Conservation (phyloP, 2,888 invertebrate genomes). For the Ditula angustiorana region DNA sequence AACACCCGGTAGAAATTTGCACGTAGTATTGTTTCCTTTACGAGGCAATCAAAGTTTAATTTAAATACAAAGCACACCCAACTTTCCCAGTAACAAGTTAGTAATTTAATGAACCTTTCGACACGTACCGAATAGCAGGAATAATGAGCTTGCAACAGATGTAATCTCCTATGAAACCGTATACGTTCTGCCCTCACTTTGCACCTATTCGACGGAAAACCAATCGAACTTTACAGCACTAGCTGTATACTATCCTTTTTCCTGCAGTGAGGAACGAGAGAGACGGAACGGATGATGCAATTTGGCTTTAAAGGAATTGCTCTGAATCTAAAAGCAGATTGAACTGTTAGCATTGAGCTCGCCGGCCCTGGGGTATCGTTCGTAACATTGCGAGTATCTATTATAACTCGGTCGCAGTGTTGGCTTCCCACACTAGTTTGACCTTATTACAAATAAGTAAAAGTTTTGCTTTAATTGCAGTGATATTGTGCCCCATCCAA, state of each 20-base stretch:
- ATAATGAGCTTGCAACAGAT: conserved; percentile 17
- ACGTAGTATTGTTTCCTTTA: neutral
- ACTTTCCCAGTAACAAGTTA: neutral
- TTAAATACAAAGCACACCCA: neutral
- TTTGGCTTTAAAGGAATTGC: neutral
- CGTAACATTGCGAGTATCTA: conserved; percentile 2
- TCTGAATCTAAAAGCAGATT: conserved; percentile 9
- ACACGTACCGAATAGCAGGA: neutral
- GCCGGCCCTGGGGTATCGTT: conserved; percentile 16
- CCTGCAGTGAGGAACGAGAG: neutral
- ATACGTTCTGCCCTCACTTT: neutral
- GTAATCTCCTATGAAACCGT: conserved; percentile 8
- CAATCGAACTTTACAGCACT: neutral
- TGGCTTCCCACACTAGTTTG: neutral
- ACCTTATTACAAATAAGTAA: neutral
- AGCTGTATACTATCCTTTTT: neutral
- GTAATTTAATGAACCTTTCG: conserved; percentile 10
- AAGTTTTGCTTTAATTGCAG: neutral
- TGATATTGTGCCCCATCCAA: neutral
- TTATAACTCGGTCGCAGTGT: neutral
- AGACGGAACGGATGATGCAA: neutral
- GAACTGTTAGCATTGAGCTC: conserved; percentile 1
- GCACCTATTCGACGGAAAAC: neutral
- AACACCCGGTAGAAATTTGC: too few relatives aligned
- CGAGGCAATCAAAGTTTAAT: conserved; percentile 3